Percentiles rank a stretch among this genome's conserved stretches.
Conservation (phyloP, 2,113 vertebrate genomes). For the Ursus arctos region DNA sequence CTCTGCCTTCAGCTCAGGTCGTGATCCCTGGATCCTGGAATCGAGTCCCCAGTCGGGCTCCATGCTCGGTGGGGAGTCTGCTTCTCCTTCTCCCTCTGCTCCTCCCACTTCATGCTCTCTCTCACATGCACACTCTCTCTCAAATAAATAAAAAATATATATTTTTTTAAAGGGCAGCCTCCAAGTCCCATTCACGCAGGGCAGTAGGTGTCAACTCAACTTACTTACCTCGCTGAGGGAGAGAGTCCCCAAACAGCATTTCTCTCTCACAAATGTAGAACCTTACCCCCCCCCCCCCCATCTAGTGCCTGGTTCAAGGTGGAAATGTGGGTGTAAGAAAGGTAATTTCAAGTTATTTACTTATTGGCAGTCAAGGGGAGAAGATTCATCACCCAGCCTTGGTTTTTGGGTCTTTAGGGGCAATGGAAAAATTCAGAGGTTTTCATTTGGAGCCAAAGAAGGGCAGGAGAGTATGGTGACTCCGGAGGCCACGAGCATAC, state of each 20-base stretch:
- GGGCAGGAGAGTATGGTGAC: neutral
- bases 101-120: neutral
- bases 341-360: conserved; percentile 7
- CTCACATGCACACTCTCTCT: neutral
- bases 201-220: neutral
- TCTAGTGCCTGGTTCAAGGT: neutral
- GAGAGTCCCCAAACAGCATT: neutral
- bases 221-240: neutral
- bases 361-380: neutral
- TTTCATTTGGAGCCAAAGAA: neutral
- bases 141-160: neutral
- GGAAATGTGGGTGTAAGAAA: neutral
- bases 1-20: neutral
- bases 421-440: neutral
- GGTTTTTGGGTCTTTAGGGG: neutral
- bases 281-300: neutral
- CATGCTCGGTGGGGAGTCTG: neutral
- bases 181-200: neutral
- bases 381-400: neutral
- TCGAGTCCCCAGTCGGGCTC: neutral
- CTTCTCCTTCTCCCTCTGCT: neutral
- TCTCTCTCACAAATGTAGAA: neutral
- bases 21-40: neutral
- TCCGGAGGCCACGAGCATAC: neutral
- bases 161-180: neutral